Evolutionary conservation across 2,113 vertebrate genomes (phyloP).

Genomic region (Pterocles burchelli): DNA sequence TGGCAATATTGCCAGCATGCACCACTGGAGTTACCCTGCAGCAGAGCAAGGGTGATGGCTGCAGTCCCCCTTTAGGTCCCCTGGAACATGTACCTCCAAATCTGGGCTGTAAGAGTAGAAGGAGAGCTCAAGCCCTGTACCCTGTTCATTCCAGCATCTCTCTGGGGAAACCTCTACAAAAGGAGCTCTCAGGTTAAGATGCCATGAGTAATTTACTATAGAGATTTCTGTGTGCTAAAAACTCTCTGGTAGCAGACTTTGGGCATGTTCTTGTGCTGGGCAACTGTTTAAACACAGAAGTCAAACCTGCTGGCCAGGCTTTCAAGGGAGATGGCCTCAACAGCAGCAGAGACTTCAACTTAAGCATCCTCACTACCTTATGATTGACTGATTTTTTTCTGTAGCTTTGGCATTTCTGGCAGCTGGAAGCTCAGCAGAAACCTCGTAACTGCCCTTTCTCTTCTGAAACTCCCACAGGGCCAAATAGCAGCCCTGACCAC

Average conservation of each 20-base stretch:
- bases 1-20: neutral
- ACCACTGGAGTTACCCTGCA: neutral
- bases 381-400: neutral
- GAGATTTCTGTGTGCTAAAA: neutral
- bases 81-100: neutral
- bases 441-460: neutral
- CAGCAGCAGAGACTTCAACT: neutral
- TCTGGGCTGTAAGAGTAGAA: neutral
- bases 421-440: neutral
- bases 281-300: neutral
- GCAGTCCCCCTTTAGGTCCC: neutral
- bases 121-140: neutral
- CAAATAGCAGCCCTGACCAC: neutral
- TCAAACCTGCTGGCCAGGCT: neutral
- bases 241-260: neutral
- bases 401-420: neutral
- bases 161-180: neutral
- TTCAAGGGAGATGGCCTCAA: neutral
- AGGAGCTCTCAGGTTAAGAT: neutral
- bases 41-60: accelerated
- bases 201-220: neutral
- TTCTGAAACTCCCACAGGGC: neutral
- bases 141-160: neutral
- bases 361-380: neutral
- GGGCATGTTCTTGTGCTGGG: neutral